A percentile compares a stretch with the other conserved stretches of the same genome.
These are phyloP conservation scores for Urocynchramus pylzowi DNA, from an alignment of 2,113 vertebrate species.

Conservation along the genomic window DNA sequence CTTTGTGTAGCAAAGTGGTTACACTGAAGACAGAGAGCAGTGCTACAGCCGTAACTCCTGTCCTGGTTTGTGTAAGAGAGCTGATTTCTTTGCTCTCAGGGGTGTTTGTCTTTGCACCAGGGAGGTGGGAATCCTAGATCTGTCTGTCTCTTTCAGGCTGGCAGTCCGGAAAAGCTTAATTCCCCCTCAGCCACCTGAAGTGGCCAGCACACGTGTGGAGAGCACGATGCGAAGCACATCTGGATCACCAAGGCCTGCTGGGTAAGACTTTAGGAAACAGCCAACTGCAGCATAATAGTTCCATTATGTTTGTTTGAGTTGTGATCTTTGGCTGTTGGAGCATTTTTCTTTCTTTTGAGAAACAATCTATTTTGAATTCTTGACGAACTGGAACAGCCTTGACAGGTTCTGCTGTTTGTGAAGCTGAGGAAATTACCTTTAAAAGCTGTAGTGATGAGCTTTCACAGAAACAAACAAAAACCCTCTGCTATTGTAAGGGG, in stretches of 20 bases:
- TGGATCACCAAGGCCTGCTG: slow-evolving; percentile 89
- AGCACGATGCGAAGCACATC: slow-evolving; percentile 82
- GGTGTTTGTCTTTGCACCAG: background rate
- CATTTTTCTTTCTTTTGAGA: background rate
- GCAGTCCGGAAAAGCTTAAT: slow-evolving; percentile 93
- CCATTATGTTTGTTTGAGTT: background rate
- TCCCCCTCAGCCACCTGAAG: slow-evolving; percentile 85
- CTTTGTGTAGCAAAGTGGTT: accelerated
- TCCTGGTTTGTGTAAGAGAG: background rate
- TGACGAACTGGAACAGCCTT: background rate
- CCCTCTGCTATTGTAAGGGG: background rate
- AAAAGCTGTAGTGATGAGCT: background rate
- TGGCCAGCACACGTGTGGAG: slow-evolving; percentile 81
- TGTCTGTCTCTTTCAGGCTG: slow-evolving; percentile 73
- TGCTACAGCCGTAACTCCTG: background rate
- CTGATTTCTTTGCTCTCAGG: background rate
- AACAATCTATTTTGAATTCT: background rate
- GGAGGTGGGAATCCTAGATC: background rate
- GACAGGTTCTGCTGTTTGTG: background rate
- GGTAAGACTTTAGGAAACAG: slow-evolving; percentile 72
- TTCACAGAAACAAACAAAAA: background rate
- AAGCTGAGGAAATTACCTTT: background rate
- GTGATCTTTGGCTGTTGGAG: background rate
- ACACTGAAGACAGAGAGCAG: background rate
- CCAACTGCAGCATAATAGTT: background rate